Percentiles rank a stretch among this genome's conserved stretches.
Evolutionary conservation across 2,797 vertebrate genomes (phyloP).

Genomic region (Vipera ursinii): DNA sequence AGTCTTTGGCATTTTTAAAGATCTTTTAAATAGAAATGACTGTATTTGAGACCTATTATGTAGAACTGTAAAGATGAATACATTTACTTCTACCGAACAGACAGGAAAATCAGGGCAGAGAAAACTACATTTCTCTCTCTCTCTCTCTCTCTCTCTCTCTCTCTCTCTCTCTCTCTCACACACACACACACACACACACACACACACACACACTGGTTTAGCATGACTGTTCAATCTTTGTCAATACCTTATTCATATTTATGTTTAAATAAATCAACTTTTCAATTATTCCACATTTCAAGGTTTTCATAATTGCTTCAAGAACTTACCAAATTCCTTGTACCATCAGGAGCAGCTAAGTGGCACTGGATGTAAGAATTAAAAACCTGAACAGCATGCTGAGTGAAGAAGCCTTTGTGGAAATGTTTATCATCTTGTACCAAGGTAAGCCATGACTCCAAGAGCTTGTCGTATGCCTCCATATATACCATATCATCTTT

Average conservation of each 20-base stretch:
- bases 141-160: too few relatives aligned
- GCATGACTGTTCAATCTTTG: background rate
- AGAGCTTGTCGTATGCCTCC: slow-evolving; percentile 96
- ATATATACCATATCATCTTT: slow-evolving; percentile 99
- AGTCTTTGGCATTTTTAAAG: background rate
- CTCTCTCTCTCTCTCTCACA: too few relatives aligned
- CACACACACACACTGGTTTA: background rate
- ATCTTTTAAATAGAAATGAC: background rate
- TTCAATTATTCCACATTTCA: background rate
- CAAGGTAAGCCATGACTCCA: slow-evolving; percentile 97
- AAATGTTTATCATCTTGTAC: slow-evolving; percentile 98
- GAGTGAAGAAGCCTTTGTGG: slow-evolving; percentile 93
- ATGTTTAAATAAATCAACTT: background rate
- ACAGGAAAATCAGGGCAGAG: background rate
- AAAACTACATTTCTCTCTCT: background rate
- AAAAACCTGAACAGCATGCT: slow-evolving; percentile 96
- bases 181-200: background rate
- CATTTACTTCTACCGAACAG: background rate
- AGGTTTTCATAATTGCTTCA: background rate
- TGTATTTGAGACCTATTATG: background rate
- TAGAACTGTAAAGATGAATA: background rate
- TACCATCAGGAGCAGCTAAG: slow-evolving; percentile 95
- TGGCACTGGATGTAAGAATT: slow-evolving; percentile 99
- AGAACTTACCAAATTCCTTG: slow-evolving; percentile 92
- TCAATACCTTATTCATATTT: background rate